These are phyloP conservation scores for Antheraea mylitta DNA, from an alignment of 1,140 invertebrate genomes.

Conservation along the genomic window DNA sequence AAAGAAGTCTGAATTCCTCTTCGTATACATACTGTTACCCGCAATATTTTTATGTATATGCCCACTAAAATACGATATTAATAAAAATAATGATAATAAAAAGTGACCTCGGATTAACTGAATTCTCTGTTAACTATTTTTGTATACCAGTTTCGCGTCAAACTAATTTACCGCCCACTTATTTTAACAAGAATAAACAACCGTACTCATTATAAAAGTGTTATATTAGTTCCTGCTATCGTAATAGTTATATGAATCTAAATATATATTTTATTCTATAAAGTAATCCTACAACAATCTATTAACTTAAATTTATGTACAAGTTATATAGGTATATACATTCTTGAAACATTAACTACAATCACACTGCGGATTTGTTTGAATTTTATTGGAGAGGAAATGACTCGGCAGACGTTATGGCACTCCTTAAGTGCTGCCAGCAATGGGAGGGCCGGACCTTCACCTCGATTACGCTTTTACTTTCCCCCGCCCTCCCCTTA, in stretches of 20 bases:
- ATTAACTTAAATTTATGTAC: background rate
- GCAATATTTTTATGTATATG: too few species aligned
- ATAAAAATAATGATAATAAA: too few species aligned
- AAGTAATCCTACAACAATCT: background rate
- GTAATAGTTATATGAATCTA: background rate
- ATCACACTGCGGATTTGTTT: constrained; percentile 6
- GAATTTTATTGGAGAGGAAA: background rate
- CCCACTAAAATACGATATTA: too few species aligned
- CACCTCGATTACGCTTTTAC: constrained; percentile 17
- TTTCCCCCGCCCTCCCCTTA: constrained; percentile 9
- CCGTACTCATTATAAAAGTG: background rate
- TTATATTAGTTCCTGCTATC: background rate
- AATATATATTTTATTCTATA: background rate
- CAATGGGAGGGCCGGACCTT: constrained; percentile 25
- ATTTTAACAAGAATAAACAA: background rate
- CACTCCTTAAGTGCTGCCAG: constrained; percentile 22
- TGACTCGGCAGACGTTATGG: constrained; percentile 11
- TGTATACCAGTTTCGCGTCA: background rate
- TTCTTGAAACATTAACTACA: background rate
- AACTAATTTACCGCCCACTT: background rate
- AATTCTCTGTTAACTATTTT: too few species aligned
- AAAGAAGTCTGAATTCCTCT: too few species aligned
- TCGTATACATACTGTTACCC: too few species aligned
- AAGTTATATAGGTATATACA: background rate
- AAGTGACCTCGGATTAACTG: too few species aligned